Percentiles rank a stretch among this genome's conserved stretches.
Conservation (phyloP, 2,888 invertebrate species). For the Mimumesa dahlbomi region DNA sequence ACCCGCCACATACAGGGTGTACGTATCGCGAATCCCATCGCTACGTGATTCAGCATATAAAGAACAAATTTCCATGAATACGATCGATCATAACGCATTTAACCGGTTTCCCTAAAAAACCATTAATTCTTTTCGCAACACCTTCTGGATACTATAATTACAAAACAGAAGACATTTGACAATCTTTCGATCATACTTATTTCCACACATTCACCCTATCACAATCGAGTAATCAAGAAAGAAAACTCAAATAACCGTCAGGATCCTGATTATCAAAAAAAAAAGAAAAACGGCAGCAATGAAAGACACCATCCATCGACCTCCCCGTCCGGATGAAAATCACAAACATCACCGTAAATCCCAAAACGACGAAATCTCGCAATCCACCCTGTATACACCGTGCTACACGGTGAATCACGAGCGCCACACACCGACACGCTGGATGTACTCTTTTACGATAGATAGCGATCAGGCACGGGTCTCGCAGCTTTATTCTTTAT, state of each 20-base stretch:
- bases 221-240: no score
- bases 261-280: no score
- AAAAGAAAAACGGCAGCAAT: no score
- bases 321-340: no score
- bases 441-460: conserved; percentile 67
- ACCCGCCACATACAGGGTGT: background rate
- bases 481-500: conserved; percentile 73
- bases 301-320: background rate
- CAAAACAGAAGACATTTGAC: no score
- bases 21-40: conserved; percentile 20
- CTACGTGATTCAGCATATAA: conserved; percentile 43
- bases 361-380: conserved; percentile 10
- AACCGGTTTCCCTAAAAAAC: no score
- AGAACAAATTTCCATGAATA: conserved; percentile 44
- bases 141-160: no score
- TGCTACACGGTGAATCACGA: conserved; percentile 48
- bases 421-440: conserved; percentile 11
- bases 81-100: conserved; percentile 36
- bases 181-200: no score
- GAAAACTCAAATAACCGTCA: no score
- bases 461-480: conserved; percentile 73
- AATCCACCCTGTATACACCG: conserved; percentile 24
- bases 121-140: no score
- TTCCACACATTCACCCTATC: no score
- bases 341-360: no score